Evolutionary conservation across 2,888 invertebrate species (phyloP), one percentile per base, ranked within the genome.

Genomic region (Anoncus sp.): DNA sequence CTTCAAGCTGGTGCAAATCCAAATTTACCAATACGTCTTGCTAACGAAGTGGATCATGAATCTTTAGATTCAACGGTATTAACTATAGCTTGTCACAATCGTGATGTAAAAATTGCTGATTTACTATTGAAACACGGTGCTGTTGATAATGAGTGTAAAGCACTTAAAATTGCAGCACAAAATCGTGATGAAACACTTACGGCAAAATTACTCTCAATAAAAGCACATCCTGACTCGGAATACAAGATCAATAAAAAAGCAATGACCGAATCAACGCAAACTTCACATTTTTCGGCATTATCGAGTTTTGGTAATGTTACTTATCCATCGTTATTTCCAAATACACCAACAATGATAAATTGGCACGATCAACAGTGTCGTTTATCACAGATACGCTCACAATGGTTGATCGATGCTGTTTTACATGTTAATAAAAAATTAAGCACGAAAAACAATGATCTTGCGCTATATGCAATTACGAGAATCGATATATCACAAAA

Each of bases 401-500:
- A 95, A 38, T 98, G 98, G 98, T 91, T 99, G 62, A 94, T 95
- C 3, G 95, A 95, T 84, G 98, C 98, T 0, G 96, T 97, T 0
- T 91, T 97, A 45, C 95, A 96, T 75, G 95, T 98, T 22, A 99
- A 99, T 92, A 95, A 96, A 2, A 95, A 96, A 85, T 92, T 98
- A 27, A 89, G 77, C 47, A 79, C 89, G 0, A 94, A 95, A 82
- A 93, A 95, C 63, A 95, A 95, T 90, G 94, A 95, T 73, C 93
- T 96, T 5, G 95, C 97, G 0, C 92, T 98, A n/a, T 96, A 96
- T 86, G 98, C 98, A 0, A 95, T 99, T 75, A 99, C 99, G 0
- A 93, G 98, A 45, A 92, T 99, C 27, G 99, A 99, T 91, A 93
- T 99, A 49, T 98, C 98, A 7, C 95, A 96, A 89, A 99, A 99